Evolutionary conservation across 2,113 vertebrate species (phyloP).

Genomic region (Bubo bubo): DNA sequence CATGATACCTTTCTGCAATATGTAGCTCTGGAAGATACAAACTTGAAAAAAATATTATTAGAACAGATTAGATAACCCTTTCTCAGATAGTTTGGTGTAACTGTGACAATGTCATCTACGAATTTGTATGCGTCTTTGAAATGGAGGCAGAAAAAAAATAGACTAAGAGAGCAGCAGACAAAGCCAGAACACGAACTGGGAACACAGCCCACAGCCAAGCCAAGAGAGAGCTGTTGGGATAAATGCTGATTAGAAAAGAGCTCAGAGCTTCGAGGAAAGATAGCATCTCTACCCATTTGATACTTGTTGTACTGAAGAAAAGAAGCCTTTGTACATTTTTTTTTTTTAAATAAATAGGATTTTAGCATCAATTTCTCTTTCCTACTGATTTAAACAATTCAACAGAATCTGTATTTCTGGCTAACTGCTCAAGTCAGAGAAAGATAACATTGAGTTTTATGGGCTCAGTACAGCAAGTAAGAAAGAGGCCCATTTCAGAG

Average conservation of each 20-base stretch:
- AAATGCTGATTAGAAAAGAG: constrained; percentile 27
- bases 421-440: background rate
- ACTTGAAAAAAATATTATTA: background rate
- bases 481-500: background rate
- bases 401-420: background rate
- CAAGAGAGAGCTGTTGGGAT: background rate
- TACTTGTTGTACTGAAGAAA: constrained; percentile 15
- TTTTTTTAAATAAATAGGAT: background rate
- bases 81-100: background rate
- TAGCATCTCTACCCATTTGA: background rate
- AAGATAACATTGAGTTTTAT: constrained; percentile 1
- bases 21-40: background rate
- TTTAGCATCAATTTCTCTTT: constrained; percentile 26
- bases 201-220: background rate
- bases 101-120: background rate
- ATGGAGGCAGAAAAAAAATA: background rate
- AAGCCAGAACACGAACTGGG: constrained; percentile 13
- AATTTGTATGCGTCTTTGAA: background rate
- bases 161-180: background rate
- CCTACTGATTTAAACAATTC: constrained; percentile 6
- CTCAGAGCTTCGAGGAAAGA: constrained; percentile 7
- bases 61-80: background rate
- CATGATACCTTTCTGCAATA: background rate
- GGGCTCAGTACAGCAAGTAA: background rate
- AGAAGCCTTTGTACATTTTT: background rate